Base-by-base conservation (phyloP, 2,797 vertebrate species). In the Syngnathus acus region DNA sequence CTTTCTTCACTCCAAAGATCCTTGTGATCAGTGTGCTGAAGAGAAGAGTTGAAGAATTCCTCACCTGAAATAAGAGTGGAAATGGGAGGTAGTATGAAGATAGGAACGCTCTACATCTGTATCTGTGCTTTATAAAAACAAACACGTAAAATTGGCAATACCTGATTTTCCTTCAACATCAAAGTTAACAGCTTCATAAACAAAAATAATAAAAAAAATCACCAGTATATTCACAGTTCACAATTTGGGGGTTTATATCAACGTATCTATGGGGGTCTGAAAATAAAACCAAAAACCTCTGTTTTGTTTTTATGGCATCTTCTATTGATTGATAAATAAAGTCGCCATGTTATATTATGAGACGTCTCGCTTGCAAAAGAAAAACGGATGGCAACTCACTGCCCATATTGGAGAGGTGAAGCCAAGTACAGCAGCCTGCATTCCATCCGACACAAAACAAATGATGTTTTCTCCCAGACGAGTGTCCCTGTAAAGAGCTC, bases 1-100 rank as follows among this genome's bases (percentile, higher is more conserved):
- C 94, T 82, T 91, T 94, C 90, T 98, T 97, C 82, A 98, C 96
- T 64, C 96, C 95, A 88, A 99, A 99, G 85, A 98, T 96, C 86
- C 96, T 91, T 3, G 96, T 97, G 86, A 98, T 98, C 76, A 98
- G 86, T 45, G 94, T 92, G 87, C 95, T 98, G 89, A 98, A 98
- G 72, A 98, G 94, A 51, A 98, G 94, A 0, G 97, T 98, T 66
- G 95, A 96, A 57, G 94, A 98, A 91, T 98, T 98, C 87, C 95
- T 93, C 78, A 99, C 94, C 95, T 98, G 87, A 70, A 38, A 50
- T 9, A 21, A 9, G 32, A 42, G 11, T 43, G n/a, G 40, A 16
- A 62, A 43, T 21, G 21, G 40, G 9, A 7, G 40, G 42, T 47
- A 45, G 13, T 1, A 43, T 13, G 39, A 6, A 43, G 21, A 23